These are phyloP conservation scores for Lottia gigantea DNA, from an alignment of 2,888 invertebrate species.

Conservation along the genomic window DNA sequence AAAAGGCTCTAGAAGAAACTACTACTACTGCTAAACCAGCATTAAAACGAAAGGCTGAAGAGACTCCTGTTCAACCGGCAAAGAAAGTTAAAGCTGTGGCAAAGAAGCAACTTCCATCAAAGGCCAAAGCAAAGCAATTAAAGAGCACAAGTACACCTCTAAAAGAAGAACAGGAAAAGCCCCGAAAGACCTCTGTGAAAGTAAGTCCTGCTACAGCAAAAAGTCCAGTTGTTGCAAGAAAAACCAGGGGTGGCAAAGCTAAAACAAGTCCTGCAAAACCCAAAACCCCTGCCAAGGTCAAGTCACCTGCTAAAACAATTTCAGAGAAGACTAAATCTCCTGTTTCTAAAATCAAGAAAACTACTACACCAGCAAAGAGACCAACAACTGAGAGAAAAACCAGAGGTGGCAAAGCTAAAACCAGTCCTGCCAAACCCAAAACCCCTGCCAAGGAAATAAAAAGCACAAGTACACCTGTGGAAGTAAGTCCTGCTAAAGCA, in stretches of 20 bases:
- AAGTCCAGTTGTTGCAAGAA: background rate
- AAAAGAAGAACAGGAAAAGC: background rate
- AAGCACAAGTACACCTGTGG: background rate
- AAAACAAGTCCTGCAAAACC: too few relatives aligned
- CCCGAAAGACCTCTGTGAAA: background rate
- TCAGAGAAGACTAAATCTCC: background rate
- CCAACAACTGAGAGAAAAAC: background rate
- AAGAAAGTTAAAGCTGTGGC: background rate
- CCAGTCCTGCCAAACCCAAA: background rate
- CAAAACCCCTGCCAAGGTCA: background rate
- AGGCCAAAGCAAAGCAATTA: background rate
- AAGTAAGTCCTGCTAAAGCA: background rate
- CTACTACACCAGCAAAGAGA: background rate
- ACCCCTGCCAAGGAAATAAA: background rate
- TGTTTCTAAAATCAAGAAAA: background rate
- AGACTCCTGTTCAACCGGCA: background rate
- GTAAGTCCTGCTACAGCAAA: background rate
- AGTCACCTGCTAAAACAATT: background rate
- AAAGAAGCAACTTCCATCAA: background rate
- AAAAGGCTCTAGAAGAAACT: background rate
- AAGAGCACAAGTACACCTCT: background rate
- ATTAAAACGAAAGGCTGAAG: background rate
- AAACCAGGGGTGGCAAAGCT: background rate
- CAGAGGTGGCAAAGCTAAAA: background rate
- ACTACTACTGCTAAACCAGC: conserved; percentile 8